phyloP scores from a whole-genome alignment of 2,797 vertebrate genomes.

The Telmatherina bonti region DNA sequence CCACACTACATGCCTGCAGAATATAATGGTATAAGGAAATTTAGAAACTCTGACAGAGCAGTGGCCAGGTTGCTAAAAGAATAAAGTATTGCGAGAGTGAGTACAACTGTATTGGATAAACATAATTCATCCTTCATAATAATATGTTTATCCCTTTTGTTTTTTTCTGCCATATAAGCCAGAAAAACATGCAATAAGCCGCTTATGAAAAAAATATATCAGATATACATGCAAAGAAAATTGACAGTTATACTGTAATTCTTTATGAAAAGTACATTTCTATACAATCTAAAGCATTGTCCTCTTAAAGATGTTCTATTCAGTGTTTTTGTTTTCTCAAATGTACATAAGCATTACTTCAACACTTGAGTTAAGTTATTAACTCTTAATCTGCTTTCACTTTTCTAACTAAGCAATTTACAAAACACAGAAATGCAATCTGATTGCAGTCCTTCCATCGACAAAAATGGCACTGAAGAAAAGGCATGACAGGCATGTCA shows the following conservation, averaged over 20 bases:
- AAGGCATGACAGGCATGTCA: neutral
- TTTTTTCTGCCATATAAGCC: neutral
- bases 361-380: conserved; percentile 46
- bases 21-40: neutral
- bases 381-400: conserved; percentile 38
- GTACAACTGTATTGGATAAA: neutral
- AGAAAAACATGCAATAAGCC: neutral
- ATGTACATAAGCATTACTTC: conserved; percentile 39
- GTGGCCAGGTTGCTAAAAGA: neutral
- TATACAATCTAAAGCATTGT: neutral
- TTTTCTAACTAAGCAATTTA: conserved; percentile 44
- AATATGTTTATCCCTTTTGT: neutral
- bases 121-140: neutral
- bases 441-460: conserved; percentile 40
- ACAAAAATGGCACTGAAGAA: conserved; percentile 39
- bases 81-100: neutral
- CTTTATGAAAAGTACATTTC: neutral
- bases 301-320: conserved; percentile 19
- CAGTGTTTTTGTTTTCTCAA: conserved; percentile 14
- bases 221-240: neutral
- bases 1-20: neutral
- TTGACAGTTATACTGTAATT: neutral
- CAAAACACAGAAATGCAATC: conserved; percentile 51
- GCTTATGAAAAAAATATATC: neutral
- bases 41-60: neutral